Conservation (phyloP, 1,140 invertebrate species). For the Drosophila carrolli region DNA sequence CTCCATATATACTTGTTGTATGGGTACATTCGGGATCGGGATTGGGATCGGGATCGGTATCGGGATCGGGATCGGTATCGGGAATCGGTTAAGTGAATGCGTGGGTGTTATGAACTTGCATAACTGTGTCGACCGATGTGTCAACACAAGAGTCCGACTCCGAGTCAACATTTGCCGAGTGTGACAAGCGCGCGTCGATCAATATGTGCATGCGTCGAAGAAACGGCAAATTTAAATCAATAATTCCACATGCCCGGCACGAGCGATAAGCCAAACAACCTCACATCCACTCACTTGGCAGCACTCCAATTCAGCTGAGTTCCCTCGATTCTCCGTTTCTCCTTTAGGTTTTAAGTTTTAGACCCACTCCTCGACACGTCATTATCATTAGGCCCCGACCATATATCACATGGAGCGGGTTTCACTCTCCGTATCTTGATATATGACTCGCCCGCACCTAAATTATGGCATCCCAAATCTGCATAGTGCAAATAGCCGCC, state of each 20-base stretch:
- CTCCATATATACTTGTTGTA: conserved; percentile 9
- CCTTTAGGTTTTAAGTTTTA: background rate
- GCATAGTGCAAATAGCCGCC: conserved; percentile 74
- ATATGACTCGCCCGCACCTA: conserved; percentile 71
- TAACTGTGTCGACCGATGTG: conserved; percentile 72
- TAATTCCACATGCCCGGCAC: conserved; percentile 48
- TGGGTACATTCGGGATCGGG: conserved; percentile 6
- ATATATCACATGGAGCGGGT: conserved; percentile 61
- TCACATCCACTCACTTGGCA: background rate
- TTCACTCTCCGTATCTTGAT: conserved; percentile 24
- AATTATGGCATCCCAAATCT: conserved; percentile 60
- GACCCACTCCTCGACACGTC: conserved; percentile 47
- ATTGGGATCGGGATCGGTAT: conserved; percentile 14
- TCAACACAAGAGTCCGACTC: conserved; percentile 47
- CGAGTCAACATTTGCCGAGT: conserved; percentile 77
- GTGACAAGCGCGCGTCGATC: conserved; percentile 75
- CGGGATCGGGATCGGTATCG: conserved; percentile 17
- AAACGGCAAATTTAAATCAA: conserved; percentile 65
- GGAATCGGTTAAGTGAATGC: conserved; percentile 58
- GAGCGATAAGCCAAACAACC: conserved; percentile 39
- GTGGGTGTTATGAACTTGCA: conserved; percentile 80
- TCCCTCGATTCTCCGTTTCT: background rate
- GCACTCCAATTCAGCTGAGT: background rate
- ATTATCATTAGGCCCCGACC: conserved; percentile 74
- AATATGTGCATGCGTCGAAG: conserved; percentile 18